A percentile compares a stretch with the other conserved stretches of the same genome.
Conservation (phyloP, 1,140 invertebrate genomes). For the Leucophenga varia region DNA sequence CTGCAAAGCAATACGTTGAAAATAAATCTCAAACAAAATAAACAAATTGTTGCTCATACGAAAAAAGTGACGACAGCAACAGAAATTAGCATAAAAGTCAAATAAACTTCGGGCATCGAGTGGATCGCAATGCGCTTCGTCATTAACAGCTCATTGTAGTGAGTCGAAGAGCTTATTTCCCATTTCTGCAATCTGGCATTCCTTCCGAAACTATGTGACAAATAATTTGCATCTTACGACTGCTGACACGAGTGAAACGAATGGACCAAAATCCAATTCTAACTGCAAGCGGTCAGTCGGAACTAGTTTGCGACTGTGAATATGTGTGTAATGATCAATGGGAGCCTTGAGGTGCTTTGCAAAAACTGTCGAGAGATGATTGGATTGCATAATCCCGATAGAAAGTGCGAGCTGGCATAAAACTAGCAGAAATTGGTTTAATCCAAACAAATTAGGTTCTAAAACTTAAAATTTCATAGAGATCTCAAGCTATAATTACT, state of each 20-base stretch:
- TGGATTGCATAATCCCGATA: too few relatives aligned
- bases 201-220: too few relatives aligned
- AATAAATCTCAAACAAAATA: constrained; percentile 29
- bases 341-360: too few relatives aligned
- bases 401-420: too few relatives aligned
- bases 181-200: constrained; percentile 18
- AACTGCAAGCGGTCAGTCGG: not conserved
- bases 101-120: constrained; percentile 11
- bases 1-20: constrained; percentile 2
- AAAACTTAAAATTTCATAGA: too few relatives aligned
- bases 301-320: constrained; percentile 16
- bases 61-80: constrained; percentile 31
- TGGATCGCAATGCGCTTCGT: too few relatives aligned
- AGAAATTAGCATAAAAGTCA: constrained; percentile 9
- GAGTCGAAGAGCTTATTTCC: constrained; percentile 2
- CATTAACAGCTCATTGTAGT: constrained; percentile 5
- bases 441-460: too few relatives aligned
- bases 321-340: too few relatives aligned
- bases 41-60: constrained; percentile 24
- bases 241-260: constrained; percentile 12
- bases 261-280: too few relatives aligned
- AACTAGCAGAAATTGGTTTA: too few relatives aligned
- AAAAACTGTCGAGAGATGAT: too few relatives aligned
- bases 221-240: not conserved
- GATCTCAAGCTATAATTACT: too few relatives aligned